Evolutionary conservation across 2,113 vertebrate species (phyloP).

Genomic region (Salvator merianae): DNA sequence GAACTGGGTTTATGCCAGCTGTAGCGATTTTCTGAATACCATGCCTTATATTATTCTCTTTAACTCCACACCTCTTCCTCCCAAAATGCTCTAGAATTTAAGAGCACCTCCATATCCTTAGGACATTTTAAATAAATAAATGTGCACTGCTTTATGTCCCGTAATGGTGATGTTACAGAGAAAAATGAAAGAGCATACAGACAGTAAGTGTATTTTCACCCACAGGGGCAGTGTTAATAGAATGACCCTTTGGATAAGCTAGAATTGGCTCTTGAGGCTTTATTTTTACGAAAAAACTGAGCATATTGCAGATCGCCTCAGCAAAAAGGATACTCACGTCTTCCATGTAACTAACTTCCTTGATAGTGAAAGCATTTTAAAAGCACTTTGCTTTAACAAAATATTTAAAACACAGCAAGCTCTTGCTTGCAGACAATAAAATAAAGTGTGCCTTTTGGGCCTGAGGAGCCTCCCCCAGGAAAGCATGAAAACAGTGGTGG

Average conservation of each 20-base stretch:
- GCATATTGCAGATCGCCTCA: neutral
- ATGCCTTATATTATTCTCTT: neutral
- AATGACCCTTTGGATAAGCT: neutral
- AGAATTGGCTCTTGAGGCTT: neutral
- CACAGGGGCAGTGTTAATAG: constrained; percentile 57
- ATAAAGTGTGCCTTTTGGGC: constrained; percentile 18
- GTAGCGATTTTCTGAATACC: neutral
- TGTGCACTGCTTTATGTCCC: fast-evolving
- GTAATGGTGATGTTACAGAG: neutral
- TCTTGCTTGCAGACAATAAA: neutral
- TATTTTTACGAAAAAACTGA: constrained; percentile 13
- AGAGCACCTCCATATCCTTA: constrained; percentile 10
- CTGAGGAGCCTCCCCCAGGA: neutral
- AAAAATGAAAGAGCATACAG: neutral
- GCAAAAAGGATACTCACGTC: neutral
- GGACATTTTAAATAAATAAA: neutral
- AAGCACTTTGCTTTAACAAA: constrained; percentile 35
- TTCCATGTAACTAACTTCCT: neutral
- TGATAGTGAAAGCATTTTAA: neutral
- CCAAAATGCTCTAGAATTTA: neutral
- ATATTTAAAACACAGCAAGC: neutral
- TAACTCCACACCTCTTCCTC: neutral
- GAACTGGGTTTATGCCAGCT: constrained; percentile 5
- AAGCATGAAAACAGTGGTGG: constrained; percentile 22
- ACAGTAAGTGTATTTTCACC: constrained; percentile 42